These are phyloP conservation scores for Macrobrachium nipponense DNA, from an alignment of 1,140 invertebrate genomes.

Conservation along the genomic window DNA sequence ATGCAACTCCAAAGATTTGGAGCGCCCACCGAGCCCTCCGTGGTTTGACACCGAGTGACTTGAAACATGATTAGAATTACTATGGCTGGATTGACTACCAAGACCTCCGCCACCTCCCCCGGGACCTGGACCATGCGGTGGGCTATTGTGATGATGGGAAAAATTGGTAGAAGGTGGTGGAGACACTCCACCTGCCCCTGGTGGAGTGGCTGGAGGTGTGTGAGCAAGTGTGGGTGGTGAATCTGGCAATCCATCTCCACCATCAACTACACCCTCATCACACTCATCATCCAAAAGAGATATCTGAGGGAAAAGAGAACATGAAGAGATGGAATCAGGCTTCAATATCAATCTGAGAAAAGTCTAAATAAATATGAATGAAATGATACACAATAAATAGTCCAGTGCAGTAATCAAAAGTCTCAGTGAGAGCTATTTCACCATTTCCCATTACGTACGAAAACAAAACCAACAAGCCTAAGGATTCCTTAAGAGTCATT, in stretches of 20 bases:
- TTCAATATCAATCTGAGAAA: too few species aligned
- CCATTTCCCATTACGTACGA: too few species aligned
- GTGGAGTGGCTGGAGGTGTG: constrained; percentile 41
- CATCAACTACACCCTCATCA: constrained; percentile 54
- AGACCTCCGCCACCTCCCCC: constrained; percentile 45
- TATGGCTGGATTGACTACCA: constrained; percentile 6
- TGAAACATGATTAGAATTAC: constrained; percentile 7
- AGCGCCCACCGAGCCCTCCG: constrained; percentile 26
- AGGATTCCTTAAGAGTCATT: too few species aligned
- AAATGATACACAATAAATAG: too few species aligned
- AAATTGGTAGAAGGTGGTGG: constrained; percentile 46
- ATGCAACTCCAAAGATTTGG: constrained; percentile 51
- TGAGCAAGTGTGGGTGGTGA: constrained; percentile 41
- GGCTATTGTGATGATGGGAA: constrained; percentile 46
- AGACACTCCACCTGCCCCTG: constrained; percentile 35
- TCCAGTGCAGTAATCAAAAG: too few species aligned
- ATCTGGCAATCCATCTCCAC: constrained; percentile 49
- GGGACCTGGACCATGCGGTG: constrained; percentile 37
- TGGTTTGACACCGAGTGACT: constrained; percentile 22
- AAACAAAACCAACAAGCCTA: too few species aligned
- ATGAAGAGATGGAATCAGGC: not conserved
- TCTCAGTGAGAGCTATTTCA: too few species aligned
- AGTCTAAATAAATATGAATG: too few species aligned
- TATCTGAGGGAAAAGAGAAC: not conserved
- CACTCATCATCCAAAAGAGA: constrained; percentile 54